A percentile compares a stretch with the other conserved stretches of the same genome.
Conservation (phyloP, 2,797 vertebrate species). For the Lacerta bilineata region DNA sequence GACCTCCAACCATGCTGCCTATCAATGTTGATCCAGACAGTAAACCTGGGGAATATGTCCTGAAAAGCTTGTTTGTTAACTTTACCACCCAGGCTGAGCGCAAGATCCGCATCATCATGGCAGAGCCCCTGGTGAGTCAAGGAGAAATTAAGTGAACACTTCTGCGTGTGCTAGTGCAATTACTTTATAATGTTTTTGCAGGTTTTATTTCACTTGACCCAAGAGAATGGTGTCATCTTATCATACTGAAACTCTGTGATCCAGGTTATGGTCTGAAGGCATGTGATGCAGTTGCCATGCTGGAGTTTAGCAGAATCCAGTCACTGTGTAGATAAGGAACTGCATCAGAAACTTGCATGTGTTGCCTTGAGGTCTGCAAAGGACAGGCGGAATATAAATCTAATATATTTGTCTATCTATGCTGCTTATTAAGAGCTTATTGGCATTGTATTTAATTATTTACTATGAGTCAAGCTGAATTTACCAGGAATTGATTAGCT, state of each 20-base stretch:
- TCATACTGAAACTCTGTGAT: background rate
- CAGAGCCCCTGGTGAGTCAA: constrained; percentile 94
- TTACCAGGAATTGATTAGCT: background rate
- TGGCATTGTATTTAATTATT: background rate
- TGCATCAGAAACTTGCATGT: background rate
- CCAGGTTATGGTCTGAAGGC: background rate
- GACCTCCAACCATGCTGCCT: constrained; percentile 91
- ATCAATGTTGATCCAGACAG: constrained; percentile 95
- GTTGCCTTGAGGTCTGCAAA: background rate
- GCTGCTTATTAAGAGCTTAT: background rate
- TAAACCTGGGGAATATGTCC: constrained; percentile 95
- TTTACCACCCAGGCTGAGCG: constrained; percentile 92
- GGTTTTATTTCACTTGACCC: background rate
- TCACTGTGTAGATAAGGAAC: background rate
- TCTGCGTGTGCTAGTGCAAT: background rate
- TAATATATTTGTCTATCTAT: background rate
- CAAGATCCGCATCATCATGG: constrained; percentile 98
- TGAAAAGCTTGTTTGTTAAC: constrained; percentile 97
- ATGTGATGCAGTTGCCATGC: background rate
- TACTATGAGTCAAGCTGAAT: background rate
- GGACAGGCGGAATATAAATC: background rate
- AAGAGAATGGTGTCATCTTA: background rate
- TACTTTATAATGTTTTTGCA: background rate
- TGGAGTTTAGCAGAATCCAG: background rate
- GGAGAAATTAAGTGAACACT: background rate